Conservation (phyloP, 2,888 invertebrate species). For the Tiliacea aurago region DNA sequence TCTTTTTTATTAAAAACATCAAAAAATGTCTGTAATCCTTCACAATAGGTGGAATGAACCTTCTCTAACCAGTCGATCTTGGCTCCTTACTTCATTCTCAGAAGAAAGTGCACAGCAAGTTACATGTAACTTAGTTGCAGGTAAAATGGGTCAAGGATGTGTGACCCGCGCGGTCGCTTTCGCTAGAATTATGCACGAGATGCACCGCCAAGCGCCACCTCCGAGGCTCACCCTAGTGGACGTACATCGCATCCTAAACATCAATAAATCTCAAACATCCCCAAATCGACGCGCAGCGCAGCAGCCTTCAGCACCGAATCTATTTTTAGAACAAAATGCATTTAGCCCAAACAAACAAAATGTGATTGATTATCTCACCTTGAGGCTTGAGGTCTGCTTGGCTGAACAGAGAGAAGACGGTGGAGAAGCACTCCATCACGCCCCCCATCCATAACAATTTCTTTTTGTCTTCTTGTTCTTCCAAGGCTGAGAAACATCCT, state of each 20-base stretch:
- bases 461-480: conserved; percentile 81
- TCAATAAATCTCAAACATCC: conserved; percentile 40
- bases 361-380: conserved; percentile 82
- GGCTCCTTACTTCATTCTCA: background rate
- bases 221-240: background rate
- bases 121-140: background rate
- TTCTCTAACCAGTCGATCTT: conserved; percentile 8
- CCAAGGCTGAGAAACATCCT: conserved; percentile 56
- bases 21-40: background rate
- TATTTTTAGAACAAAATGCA: conserved; percentile 54
- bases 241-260: conserved; percentile 24
- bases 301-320: conserved; percentile 67
- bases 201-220: background rate
- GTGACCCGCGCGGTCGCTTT: background rate
- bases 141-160: conserved; percentile 14
- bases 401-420: conserved; percentile 96
- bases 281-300: conserved; percentile 68
- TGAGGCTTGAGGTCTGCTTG: conserved; percentile 93
- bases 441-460: conserved; percentile 94
- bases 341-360: conserved; percentile 29
- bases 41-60: background rate
- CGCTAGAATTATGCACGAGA: background rate
- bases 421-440: conserved; percentile 96
- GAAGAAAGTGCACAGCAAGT: background rate
- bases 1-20: too few relatives aligned